Evolutionary conservation across 2,888 invertebrate genomes (phyloP).

Genomic region (Graphium colonna): DNA sequence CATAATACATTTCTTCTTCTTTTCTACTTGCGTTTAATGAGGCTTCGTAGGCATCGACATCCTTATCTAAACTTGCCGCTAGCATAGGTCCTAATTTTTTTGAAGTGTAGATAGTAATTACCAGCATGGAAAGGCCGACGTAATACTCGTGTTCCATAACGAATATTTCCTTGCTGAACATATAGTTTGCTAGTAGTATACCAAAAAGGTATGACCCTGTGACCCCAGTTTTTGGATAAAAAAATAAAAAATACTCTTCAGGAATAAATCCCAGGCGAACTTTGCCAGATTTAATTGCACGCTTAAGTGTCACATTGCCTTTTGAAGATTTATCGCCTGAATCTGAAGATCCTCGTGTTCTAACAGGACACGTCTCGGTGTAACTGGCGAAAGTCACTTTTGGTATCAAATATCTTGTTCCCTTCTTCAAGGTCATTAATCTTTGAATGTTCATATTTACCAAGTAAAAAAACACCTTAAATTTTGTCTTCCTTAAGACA

Average conservation of each 20-base stretch:
- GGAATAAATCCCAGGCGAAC: constrained; percentile 79
- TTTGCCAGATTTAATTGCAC: constrained; percentile 51
- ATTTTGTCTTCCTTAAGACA: not conserved
- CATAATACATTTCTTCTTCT: constrained; percentile 60
- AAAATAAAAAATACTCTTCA: constrained; percentile 85
- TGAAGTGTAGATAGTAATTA: constrained; percentile 78
- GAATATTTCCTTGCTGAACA: constrained; percentile 95
- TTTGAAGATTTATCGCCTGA: not conserved
- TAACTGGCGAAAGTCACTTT: constrained; percentile 20
- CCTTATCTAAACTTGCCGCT: constrained; percentile 82
- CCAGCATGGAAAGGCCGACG: constrained; percentile 84
- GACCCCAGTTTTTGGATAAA: constrained; percentile 93
- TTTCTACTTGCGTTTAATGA: constrained; percentile 76
- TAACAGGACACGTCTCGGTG: constrained; percentile 27
- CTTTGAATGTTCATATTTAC: constrained; percentile 12
- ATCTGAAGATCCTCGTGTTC: constrained; percentile 1
- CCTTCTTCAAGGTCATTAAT: constrained; percentile 3
- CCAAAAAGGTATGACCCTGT: constrained; percentile 94
- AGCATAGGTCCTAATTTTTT: constrained; percentile 85
- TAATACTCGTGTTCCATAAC: constrained; percentile 96
- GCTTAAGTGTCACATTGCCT: constrained; percentile 29
- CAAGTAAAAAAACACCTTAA: not conserved
- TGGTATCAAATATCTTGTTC: constrained; percentile 3
- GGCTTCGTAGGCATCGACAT: constrained; percentile 81
- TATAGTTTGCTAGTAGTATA: constrained; percentile 86